Base-by-base conservation (phyloP, 2,888 invertebrate genomes). In the Hemicrepidius hirtus region DNA sequence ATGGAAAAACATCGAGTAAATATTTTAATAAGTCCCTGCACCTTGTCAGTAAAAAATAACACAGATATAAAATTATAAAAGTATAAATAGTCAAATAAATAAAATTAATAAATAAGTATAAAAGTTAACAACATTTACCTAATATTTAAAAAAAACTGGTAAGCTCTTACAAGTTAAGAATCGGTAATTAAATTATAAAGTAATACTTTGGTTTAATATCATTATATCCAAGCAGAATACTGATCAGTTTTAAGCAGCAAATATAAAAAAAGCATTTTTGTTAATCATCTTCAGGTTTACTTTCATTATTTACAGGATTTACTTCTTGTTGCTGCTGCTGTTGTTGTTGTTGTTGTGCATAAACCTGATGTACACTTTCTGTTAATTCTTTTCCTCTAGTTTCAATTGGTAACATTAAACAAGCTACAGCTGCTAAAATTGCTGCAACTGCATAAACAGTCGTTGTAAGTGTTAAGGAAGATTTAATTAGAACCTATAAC, bases 401-500 rank as follows among this genome's bases (percentile, higher is more conserved):
- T 87, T 97, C 96, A 63, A 96, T 94, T 3, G 97, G 97, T 49
- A 97, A 87, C 0, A 94, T 88, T n/a, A 95, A 86, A 71, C 95
- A 93, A 3, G 94, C 94, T 0, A 92, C 82, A 0, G 94, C 93
- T 7, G 95, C 95, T 55, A 94, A 82, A 0, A 96, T 76, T 0
- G 95, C 95, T 0, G 94, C 91, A n/a, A 89, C 79, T 0, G 93
- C 93, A 83, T 97, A 97, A 10, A 95, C 92, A 18, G 92, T 91
- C 9, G 94, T 93, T 0, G 95, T 94, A 68, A 92, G 88, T 0
- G 90, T 88, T 71, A 95, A 87, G 0, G 95, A 95, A 77, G 92
- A 91, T 82, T 94, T 93, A 41, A 95, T 86, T 64, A 95, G 87
- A 35, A 94, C 94, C 93, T 94, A 12, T 13, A 20, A 20, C n/a